These are phyloP conservation scores for Megalonaias nervosa DNA, from an alignment of 1,140 invertebrate genomes.

Conservation along the genomic window DNA sequence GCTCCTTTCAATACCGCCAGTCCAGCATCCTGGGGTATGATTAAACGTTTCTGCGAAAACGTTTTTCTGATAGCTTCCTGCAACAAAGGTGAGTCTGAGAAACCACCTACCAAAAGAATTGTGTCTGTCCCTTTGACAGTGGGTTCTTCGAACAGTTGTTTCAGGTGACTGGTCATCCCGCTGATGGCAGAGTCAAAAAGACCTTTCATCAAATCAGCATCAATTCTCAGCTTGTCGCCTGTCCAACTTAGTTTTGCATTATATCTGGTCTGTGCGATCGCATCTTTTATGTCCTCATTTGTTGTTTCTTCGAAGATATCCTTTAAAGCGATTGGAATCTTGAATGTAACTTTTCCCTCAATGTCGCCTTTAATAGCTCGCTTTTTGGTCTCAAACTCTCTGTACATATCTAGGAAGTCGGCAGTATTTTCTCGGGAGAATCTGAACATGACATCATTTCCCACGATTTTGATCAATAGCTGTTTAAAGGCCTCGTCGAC, in stretches of 20 bases:
- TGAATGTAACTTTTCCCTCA: conserved; percentile 22
- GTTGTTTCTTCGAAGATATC: conserved; percentile 9
- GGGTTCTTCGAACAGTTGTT: conserved; percentile 4
- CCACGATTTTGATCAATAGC: conserved; percentile 34
- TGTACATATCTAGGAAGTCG: conserved; percentile 17
- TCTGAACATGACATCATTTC: conserved; percentile 15
- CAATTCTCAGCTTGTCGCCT: conserved; percentile 12
- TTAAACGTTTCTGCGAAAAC: conserved; percentile 7
- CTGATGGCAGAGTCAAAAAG: conserved; percentile 17
- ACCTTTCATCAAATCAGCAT: conserved; percentile 12
- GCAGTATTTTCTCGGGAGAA: conserved; percentile 35
- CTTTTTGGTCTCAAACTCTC: conserved; percentile 33
- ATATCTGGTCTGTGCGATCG: not conserved
- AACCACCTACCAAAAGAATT: conserved; percentile 28
- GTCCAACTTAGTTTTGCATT: conserved; percentile 4
- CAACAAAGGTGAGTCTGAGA: conserved; percentile 20
- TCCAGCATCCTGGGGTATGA: conserved; percentile 20
- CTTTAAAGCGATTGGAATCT: conserved; percentile 12
- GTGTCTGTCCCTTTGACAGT: conserved; percentile 9
- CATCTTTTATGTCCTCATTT: not conserved
- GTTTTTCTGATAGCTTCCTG: conserved; percentile 6
- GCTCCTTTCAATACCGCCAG: conserved; percentile 30
- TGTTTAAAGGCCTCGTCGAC: conserved; percentile 41
- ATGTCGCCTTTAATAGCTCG: conserved; percentile 14
- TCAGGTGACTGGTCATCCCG: conserved; percentile 8